phyloP scores from a whole-genome alignment of 2,888 invertebrate species.

The Cheilosia vernalis region DNA sequence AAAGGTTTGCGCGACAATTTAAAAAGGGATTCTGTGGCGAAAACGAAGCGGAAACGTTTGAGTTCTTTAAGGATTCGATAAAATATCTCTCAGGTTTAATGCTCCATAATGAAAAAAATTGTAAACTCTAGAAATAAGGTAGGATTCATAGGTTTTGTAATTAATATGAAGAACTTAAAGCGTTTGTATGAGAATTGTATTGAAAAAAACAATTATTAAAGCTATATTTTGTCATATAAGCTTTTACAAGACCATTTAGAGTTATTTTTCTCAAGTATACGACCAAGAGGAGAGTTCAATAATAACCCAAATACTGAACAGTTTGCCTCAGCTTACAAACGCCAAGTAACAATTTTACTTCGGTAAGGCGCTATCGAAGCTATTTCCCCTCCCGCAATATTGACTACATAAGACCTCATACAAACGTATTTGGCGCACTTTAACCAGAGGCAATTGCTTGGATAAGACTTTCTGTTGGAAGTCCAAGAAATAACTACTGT shows the following conservation, averaged over 20 bases:
- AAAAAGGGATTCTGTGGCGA: background rate
- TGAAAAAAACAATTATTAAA: background rate
- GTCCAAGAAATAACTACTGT: too few species aligned
- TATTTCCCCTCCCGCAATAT: too few species aligned
- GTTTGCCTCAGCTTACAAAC: slow-evolving; percentile 26
- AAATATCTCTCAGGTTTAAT: background rate
- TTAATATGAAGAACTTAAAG: background rate
- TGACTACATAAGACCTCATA: too few species aligned
- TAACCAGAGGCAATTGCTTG: too few species aligned
- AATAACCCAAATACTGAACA: slow-evolving; percentile 25
- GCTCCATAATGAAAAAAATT: background rate
- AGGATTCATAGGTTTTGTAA: background rate
- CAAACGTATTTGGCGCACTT: too few species aligned
- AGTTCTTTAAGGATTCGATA: slow-evolving; percentile 1
- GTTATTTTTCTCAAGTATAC: slow-evolving; percentile 15
- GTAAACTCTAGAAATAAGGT: slow-evolving; percentile 2
- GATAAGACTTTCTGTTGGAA: too few species aligned
- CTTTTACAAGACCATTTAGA: slow-evolving; percentile 4
- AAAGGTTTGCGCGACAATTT: background rate
- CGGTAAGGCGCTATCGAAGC: too few species aligned
- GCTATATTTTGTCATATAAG: slow-evolving; percentile 8
- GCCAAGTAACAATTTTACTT: too few species aligned
- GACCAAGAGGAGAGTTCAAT: slow-evolving; percentile 9
- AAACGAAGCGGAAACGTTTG: background rate
- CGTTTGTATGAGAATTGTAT: background rate